These are phyloP conservation scores for Indri indri DNA, from an alignment of 2,113 vertebrate species.

Conservation along the genomic window DNA sequence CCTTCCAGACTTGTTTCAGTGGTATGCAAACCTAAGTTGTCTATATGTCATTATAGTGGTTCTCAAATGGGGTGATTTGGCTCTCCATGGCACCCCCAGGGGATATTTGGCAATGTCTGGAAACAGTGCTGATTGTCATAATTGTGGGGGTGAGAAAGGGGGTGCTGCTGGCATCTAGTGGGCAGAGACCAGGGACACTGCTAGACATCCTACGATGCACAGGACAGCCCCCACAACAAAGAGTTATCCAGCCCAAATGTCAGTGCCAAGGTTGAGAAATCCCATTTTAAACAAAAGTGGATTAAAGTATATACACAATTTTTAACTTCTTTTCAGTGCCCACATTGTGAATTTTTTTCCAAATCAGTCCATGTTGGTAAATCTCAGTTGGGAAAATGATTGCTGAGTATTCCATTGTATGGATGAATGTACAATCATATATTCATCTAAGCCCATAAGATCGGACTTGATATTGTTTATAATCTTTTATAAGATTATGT, in stretches of 20 bases:
- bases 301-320: neutral
- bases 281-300: neutral
- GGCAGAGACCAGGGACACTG: neutral
- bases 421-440: neutral
- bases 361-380: neutral
- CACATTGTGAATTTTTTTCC: neutral
- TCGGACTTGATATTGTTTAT: neutral
- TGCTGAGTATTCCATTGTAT: neutral
- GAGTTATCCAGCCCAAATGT: neutral
- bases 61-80: neutral
- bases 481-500: neutral
- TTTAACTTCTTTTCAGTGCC: neutral
- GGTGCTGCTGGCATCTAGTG: neutral
- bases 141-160: too few relatives aligned
- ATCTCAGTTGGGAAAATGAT: neutral
- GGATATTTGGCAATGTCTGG: neutral
- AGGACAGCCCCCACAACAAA: neutral
- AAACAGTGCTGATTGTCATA: neutral
- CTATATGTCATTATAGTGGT: neutral
- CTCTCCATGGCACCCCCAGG: too few relatives aligned
- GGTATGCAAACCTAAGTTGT: neutral
- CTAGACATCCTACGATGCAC: neutral
- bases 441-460: neutral
- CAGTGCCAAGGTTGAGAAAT: neutral
- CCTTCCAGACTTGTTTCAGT: neutral